phyloP scores from a whole-genome alignment of 2,113 vertebrate genomes.

The Ciconia boyciana region DNA sequence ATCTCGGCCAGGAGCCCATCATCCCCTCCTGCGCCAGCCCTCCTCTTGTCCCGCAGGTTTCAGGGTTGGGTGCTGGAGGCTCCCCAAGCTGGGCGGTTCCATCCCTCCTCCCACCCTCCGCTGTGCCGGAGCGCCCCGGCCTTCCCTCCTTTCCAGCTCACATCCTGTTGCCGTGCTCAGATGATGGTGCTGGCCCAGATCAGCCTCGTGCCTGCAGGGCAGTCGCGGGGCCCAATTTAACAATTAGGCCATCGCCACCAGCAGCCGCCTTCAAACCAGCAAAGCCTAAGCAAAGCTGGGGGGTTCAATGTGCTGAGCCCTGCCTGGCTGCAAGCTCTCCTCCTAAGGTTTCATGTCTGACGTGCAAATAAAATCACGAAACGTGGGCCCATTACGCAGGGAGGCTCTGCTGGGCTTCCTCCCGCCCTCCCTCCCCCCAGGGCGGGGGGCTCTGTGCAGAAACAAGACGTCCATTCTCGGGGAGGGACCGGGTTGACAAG shows the following conservation, averaged over 20 bases:
- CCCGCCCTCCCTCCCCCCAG: background rate
- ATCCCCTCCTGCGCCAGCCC: background rate
- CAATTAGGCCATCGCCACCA: background rate
- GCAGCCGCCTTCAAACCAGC: background rate
- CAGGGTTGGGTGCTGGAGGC: constrained; percentile 8
- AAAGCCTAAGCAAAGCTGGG: background rate
- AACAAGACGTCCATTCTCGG: constrained; percentile 39
- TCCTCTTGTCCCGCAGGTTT: constrained; percentile 14
- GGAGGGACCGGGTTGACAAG: background rate
- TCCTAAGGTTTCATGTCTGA: background rate
- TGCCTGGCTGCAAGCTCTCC: background rate
- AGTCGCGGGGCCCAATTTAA: background rate
- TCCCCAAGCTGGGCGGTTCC: background rate
- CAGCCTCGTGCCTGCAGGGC: background rate
- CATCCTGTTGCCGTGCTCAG: constrained; percentile 26
- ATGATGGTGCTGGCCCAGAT: background rate
- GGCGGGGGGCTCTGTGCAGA: background rate
- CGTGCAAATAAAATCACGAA: background rate
- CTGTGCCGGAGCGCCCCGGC: background rate
- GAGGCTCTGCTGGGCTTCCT: background rate
- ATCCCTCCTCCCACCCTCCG: background rate
- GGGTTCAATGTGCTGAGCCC: background rate
- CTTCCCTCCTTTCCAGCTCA: constrained; percentile 29
- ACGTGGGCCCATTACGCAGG: background rate
- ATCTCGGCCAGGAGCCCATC: background rate